A percentile compares a stretch with the other conserved stretches of the same genome.
These are phyloP conservation scores for Apostichopus parvimensis DNA, from an alignment of 35 echinoderm and acorn worm genomes.

Conservation along the genomic window DNA sequence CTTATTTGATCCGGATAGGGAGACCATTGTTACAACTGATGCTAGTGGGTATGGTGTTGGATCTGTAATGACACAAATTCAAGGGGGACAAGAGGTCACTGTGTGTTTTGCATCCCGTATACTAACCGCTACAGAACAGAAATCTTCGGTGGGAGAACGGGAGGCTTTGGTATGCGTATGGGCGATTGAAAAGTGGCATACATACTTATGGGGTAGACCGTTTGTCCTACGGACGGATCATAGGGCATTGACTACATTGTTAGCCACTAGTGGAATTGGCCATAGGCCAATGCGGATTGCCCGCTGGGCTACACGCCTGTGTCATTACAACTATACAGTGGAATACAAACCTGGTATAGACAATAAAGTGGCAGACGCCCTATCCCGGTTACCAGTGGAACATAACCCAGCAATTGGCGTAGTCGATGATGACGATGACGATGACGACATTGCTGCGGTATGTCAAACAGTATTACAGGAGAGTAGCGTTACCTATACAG, in stretches of 20 bases:
- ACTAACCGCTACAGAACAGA: neutral
- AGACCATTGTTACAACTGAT: slow-evolving; percentile 10
- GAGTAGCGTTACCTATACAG: neutral
- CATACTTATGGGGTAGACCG: slow-evolving; percentile 40
- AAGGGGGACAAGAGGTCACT: neutral
- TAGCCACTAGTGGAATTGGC: neutral
- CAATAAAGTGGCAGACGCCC: too few species aligned
- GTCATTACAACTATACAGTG: too few species aligned
- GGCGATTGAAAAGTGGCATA: slow-evolving; percentile 38
- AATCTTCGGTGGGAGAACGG: slow-evolving; percentile 21
- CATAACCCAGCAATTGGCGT: neutral
- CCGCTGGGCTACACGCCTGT: too few species aligned
- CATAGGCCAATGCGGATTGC: too few species aligned
- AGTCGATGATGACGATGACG: neutral
- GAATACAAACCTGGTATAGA: too few species aligned
- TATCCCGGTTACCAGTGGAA: neutral
- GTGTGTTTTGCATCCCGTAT: slow-evolving; percentile 12
- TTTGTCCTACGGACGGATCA: neutral
- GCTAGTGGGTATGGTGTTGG: slow-evolving; percentile 23
- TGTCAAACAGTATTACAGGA: neutral
- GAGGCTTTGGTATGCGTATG: slow-evolving; percentile 23
- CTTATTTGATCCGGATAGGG: neutral
- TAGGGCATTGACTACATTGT: neutral
- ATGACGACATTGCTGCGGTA: neutral
- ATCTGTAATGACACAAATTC: neutral